Evolutionary conservation across 30 jellyfish, hydroid and myxozoan genomes (phyloP).

Genomic region (Hydra vulgaris): DNA sequence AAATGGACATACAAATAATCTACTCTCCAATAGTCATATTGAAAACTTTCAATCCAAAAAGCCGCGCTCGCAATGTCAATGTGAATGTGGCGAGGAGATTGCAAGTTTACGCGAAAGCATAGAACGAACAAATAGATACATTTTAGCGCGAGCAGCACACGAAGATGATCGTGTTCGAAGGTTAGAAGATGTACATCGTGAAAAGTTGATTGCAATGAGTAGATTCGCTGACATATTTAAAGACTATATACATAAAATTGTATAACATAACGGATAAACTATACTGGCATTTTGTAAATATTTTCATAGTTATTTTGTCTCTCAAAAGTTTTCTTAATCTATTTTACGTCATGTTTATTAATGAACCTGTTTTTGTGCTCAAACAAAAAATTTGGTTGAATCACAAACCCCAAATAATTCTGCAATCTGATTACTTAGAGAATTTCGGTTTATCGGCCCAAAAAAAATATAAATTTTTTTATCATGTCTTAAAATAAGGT

Average conservation of each 20-base stretch:
- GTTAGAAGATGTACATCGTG: constrained; percentile 22
- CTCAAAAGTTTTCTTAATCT: too few species aligned
- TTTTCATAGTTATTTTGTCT: neutral
- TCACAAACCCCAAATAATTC: too few species aligned
- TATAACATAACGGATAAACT: neutral
- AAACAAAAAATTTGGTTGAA: too few species aligned
- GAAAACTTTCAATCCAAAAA: constrained; percentile 1
- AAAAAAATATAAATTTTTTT: too few species aligned
- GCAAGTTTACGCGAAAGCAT: constrained; percentile 21
- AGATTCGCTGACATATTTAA: constrained; percentile 27
- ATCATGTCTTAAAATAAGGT: too few species aligned
- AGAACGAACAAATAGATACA: constrained; percentile 17
- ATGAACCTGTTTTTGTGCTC: too few species aligned
- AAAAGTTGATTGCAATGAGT: constrained; percentile 22
- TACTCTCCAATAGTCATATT: constrained; percentile 4
- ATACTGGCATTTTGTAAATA: neutral
- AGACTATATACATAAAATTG: constrained; percentile 14
- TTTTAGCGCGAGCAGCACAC: constrained; percentile 28
- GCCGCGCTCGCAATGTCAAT: constrained; percentile 5
- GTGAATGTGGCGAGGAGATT: constrained; percentile 32
- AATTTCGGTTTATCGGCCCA: too few species aligned
- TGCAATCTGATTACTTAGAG: too few species aligned
- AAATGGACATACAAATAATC: neutral
- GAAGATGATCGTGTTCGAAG: constrained; percentile 35
- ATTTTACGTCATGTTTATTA: too few species aligned